These are phyloP conservation scores for Scomberomorus guttatus DNA, from an alignment of 2,797 vertebrate genomes.

Conservation along the genomic window DNA sequence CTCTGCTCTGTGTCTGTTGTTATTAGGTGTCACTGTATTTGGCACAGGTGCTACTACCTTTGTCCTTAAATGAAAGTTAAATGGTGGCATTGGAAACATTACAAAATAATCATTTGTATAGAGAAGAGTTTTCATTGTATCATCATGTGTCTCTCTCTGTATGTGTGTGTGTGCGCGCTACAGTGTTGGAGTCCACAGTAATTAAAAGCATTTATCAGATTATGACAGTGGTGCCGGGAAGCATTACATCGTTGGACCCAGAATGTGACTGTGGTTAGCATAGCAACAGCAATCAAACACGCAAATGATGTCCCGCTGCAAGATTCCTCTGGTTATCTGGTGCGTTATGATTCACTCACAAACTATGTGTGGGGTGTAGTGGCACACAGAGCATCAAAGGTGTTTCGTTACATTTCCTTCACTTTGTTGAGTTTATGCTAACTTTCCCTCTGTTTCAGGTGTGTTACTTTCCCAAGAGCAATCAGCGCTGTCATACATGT, in stretches of 20 bases:
- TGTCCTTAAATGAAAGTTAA: no score
- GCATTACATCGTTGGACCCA: slow-evolving; percentile 28
- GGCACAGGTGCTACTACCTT: no score
- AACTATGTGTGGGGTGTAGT: slow-evolving; percentile 36
- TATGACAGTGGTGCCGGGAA: slow-evolving; percentile 54
- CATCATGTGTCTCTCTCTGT: slow-evolving; percentile 16
- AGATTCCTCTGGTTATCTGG: slow-evolving; percentile 56
- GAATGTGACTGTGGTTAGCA: slow-evolving; percentile 21
- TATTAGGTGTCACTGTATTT: no score
- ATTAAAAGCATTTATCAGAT: slow-evolving; percentile 77
- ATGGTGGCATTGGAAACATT: no score
- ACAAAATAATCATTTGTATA: neutral
- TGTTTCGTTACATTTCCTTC: neutral
- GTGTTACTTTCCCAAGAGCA: neutral
- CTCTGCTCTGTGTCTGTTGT: neutral
- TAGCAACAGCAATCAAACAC: slow-evolving; percentile 54
- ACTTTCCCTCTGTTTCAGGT: neutral
- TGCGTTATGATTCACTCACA: slow-evolving; percentile 53
- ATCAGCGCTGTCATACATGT: no score
- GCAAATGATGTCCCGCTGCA: slow-evolving; percentile 34
- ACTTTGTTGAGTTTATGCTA: neutral
- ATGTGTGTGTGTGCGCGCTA: slow-evolving; percentile 33
- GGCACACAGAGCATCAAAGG: neutral
- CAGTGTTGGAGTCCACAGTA: slow-evolving; percentile 30
- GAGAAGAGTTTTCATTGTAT: neutral